Evolutionary conservation across 2,888 invertebrate genomes (phyloP).

Genomic region (Hypomecis atomaria): DNA sequence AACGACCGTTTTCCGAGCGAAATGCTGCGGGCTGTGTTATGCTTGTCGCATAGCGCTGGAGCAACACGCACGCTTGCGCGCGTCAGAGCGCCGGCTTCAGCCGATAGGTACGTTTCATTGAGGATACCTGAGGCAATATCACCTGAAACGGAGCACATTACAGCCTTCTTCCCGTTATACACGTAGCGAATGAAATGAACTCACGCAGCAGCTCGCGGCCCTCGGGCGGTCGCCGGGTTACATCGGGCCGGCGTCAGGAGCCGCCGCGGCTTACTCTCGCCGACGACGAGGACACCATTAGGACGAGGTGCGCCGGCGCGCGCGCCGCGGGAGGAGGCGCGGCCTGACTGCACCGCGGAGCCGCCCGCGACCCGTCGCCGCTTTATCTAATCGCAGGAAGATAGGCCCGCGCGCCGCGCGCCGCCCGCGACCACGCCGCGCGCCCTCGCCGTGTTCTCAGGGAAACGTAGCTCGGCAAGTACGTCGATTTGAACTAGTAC

Average conservation of each 20-base stretch:
- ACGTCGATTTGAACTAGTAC: conserved; percentile 50
- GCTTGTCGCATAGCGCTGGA: no score
- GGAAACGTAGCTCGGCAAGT: conserved; percentile 26
- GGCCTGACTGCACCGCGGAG: conserved; percentile 37
- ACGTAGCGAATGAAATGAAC: no score
- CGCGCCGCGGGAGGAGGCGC: conserved; percentile 22
- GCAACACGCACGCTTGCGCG: no score
- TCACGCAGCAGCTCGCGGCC: background rate
- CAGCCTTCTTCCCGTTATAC: no score
- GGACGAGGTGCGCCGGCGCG: conserved; percentile 1
- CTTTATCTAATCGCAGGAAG: conserved; percentile 76
- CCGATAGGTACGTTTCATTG: no score
- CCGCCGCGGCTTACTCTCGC: conserved; percentile 64
- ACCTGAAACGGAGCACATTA: no score
- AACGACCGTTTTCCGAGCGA: no score
- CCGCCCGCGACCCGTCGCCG: conserved; percentile 55
- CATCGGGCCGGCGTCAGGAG: conserved; percentile 40
- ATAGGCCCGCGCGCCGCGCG: conserved; percentile 51
- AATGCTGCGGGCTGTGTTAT: no score
- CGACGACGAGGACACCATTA: conserved; percentile 60
- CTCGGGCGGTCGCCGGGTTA: background rate
- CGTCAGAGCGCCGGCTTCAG: no score
- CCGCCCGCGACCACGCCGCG: conserved; percentile 15
- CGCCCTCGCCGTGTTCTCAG: conserved; percentile 10
- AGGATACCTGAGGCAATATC: no score